Evolutionary conservation across 2,113 vertebrate species (phyloP).

Genomic region (Pelecanus crispus): DNA sequence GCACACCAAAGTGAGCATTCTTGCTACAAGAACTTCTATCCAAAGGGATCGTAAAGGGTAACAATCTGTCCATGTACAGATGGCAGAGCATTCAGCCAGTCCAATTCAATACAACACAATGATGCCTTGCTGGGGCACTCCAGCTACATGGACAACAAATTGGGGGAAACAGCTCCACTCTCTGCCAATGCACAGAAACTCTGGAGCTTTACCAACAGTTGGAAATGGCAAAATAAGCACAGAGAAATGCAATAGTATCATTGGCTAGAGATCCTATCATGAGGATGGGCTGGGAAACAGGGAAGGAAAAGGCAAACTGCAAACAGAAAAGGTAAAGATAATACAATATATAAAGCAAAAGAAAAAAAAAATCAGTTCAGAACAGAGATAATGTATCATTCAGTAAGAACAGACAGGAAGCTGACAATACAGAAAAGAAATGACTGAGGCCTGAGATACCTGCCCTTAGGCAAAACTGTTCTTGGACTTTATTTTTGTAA

Average conservation of each 20-base stretch:
- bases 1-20: background rate
- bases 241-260: background rate
- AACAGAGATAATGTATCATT: background rate
- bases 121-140: background rate
- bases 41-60: background rate
- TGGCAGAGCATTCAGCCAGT: background rate
- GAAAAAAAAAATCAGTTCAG: background rate
- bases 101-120: background rate
- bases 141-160: background rate
- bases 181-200: background rate
- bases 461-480: background rate
- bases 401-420: background rate
- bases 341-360: background rate
- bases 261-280: background rate
- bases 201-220: background rate
- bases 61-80: background rate
- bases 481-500: background rate
- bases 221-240: slow-evolving; percentile 7
- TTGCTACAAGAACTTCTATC: background rate
- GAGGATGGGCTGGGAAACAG: background rate
- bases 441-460: background rate
- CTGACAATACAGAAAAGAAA: background rate
- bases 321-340: background rate
- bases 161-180: background rate
- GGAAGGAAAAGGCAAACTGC: background rate